A percentile compares a stretch with the other conserved stretches of the same genome.
Conservation (phyloP, 2,888 invertebrate species). For the Toxonevra muliebris region DNA sequence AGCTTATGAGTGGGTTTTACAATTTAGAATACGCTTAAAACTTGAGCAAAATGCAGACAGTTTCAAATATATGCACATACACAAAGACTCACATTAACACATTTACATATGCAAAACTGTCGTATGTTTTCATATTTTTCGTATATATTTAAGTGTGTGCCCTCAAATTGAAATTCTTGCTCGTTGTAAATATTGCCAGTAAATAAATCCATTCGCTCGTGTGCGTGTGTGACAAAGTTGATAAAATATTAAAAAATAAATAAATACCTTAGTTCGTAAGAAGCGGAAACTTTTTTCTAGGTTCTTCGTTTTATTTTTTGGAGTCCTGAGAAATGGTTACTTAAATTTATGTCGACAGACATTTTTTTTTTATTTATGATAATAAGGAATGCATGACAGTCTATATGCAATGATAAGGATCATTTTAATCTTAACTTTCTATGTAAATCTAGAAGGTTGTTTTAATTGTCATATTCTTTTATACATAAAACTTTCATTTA, state of each 20-base stretch:
- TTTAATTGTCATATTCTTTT: no score
- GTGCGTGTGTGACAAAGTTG: not conserved
- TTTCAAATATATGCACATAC: no score
- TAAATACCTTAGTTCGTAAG: not conserved
- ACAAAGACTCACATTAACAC: no score
- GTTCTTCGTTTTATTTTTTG: not conserved
- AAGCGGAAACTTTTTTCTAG: not conserved
- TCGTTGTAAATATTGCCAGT: no score
- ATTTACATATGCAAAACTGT: no score
- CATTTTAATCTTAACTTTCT: not conserved
- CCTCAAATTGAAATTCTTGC: no score
- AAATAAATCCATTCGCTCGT: no score
- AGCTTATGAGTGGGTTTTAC: no score
- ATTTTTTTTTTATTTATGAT: not conserved
- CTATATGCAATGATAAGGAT: not conserved
- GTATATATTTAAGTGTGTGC: no score
- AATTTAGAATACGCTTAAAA: no score
- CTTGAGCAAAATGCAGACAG: not conserved
- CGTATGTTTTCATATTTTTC: not conserved
- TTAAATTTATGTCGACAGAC: conserved; percentile 3
- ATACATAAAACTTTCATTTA: no score
- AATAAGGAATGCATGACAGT: not conserved
- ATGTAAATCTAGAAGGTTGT: no score
- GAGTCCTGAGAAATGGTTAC: not conserved
- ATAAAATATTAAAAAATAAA: conserved; percentile 8